A percentile compares a stretch with the other conserved stretches of the same genome.
Conservation (phyloP, 2,888 invertebrate genomes). For the Blastobasis adustella region DNA sequence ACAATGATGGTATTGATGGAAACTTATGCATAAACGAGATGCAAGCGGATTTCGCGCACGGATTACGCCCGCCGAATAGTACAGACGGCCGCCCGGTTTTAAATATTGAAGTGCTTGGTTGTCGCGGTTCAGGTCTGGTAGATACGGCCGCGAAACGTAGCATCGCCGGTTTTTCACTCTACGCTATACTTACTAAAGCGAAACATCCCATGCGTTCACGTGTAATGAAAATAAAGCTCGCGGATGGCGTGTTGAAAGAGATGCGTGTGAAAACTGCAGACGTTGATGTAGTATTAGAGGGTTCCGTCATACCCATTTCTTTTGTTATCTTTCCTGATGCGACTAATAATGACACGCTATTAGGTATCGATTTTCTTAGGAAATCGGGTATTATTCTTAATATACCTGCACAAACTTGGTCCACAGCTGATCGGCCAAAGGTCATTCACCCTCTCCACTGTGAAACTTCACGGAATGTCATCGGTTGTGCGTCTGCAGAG, state of each 20-base stretch:
- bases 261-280: background rate
- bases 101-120: constrained; percentile 2
- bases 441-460: background rate
- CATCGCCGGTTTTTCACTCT: constrained; percentile 7
- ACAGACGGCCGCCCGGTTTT: background rate
- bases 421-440: background rate
- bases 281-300: background rate
- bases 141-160: constrained; percentile 9
- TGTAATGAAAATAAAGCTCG: background rate
- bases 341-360: constrained; percentile 2
- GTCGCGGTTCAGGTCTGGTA: constrained; percentile 2
- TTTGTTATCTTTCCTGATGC: constrained; percentile 5
- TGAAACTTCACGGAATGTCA: background rate
- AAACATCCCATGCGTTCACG: background rate
- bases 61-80: background rate
- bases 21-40: background rate
- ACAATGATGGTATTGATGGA: background rate
- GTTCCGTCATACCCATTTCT: background rate
- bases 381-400: background rate
- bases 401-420: background rate
- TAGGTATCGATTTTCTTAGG: constrained; percentile 6
- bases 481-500: constrained; percentile 1
- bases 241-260: background rate
- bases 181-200: constrained; percentile 1
- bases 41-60: background rate